Base-by-base conservation (phyloP, 1,140 invertebrate species). In the Drosophila pseudoananassae region DNA sequence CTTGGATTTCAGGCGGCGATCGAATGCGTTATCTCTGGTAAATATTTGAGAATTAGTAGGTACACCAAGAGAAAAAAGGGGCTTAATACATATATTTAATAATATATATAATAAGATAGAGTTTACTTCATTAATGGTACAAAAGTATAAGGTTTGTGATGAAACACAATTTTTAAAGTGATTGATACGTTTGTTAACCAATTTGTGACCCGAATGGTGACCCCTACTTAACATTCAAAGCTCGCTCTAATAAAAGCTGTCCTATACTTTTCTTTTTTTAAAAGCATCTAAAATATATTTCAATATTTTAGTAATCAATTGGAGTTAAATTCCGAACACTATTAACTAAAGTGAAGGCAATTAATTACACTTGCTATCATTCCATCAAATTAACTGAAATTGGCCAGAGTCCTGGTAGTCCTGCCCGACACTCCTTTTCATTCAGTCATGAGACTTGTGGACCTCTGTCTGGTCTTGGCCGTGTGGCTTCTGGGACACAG, bases 371-470 rank as follows among this genome's bases (percentile, higher is more conserved):
- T 14, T 33, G 29, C 40, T 2, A 31, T 52, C 49, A 29, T 9
- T 23, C 60, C 14, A 73, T 61, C 52, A 54, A 40, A 61, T 73
- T 72, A 73, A 50, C 25, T 2, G 3, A 10, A 14, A 1, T 9
- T 27, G 9, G 9, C 52, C 31, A 36, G 46, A 15, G 29, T 38
- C 64, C 40, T 29, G 49, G 40, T 27, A 36, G 3, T n/a, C 40
- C 40, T 17, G n/a, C 14, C 4, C 12, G 7, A n/a, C 1, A 20
- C n/a, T 25, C 43, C 23, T 29, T 46, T 17, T 2, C 43, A 8
- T 40, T 8, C 25, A 59, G 38, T 31, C 70, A 73, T 73, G 70
- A 49, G 23, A 23, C 36, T 61, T 25, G 33, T 36, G 15, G 33
- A 53, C 38, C 49, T 47, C 7, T 71, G 66, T 55, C 6, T 73